phyloP scores from a whole-genome alignment of 2,113 vertebrate species.

The Hyla sarda region DNA sequence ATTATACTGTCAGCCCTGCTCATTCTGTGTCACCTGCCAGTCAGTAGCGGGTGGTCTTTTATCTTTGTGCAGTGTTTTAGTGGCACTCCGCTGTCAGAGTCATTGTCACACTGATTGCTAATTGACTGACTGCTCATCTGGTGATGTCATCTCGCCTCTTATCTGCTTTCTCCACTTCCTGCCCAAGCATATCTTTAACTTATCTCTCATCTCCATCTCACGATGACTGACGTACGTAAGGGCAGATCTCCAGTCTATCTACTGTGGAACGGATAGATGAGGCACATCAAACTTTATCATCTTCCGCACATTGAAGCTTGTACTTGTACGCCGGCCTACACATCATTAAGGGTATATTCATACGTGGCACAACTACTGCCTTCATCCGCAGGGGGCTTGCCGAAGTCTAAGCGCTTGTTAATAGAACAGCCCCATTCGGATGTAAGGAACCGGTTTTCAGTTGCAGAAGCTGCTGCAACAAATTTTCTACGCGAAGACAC shows the following conservation, averaged over 20 bases:
- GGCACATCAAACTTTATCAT: neutral
- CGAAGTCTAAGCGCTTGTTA: neutral
- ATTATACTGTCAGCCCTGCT: neutral
- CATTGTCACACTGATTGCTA: constrained; percentile 37
- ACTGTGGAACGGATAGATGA: neutral
- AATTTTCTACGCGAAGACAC: too few species aligned
- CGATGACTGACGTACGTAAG: constrained; percentile 15
- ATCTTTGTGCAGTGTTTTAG: neutral
- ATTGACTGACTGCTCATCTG: constrained; percentile 42
- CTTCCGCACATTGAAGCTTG: neutral
- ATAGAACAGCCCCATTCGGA: neutral
- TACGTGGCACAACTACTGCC: neutral
- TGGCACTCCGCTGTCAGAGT: constrained; percentile 12
- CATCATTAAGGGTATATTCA: neutral
- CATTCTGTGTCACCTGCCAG: neutral
- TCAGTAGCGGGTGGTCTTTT: neutral
- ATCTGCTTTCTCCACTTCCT: neutral
- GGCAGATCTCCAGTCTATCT: neutral
- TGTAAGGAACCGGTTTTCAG: neutral
- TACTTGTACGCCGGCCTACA: neutral
- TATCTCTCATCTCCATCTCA: constrained; percentile 15
- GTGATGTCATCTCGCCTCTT: constrained; percentile 32
- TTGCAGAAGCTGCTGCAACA: too few species aligned
- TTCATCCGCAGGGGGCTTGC: neutral
- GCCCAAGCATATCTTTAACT: neutral